Evolutionary conservation across 2,113 vertebrate genomes (phyloP), one percentile per base, ranked within the genome.

Genomic region (Amblyornis subalaris): DNA sequence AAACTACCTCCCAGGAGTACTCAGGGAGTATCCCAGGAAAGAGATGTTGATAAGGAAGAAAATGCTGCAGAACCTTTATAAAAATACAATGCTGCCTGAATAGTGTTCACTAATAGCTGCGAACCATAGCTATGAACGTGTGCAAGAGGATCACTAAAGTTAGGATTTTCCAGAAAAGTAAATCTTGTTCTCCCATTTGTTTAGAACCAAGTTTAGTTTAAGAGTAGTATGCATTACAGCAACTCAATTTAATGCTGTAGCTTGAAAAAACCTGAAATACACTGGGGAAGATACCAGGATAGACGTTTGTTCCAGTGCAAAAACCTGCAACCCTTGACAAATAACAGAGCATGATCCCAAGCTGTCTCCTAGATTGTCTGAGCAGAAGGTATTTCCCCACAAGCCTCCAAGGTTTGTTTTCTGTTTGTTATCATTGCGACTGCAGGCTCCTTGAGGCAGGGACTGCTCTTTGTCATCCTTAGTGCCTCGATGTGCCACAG

Each of bases 381-480:
- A 89, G 69, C 51, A 83, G 48, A 80, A 90, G 29, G 75, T 86
- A 95, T 94, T 96, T 96, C 75, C 82, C 77, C 79, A 33, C 65
- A 74, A 91, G 85, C 20, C 64, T 93, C 78, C 40, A n/a, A 80
- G 75, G 44, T 93, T 96, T 80, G 55, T 88, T 93, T 92, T 91
- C 95, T 96, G 94, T 88, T 96, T 97, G 85, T 91, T 76, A 80
- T 95, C 93, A 95, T 1, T 3, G 28, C 0, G 3, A 74, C 53
- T 88, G 51, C 74, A 64, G 88, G 60, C 55, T 95, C 51, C 75
- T 55, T 33, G 71, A 83, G 75, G 36, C 69, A 65, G 76, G 88
- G 60, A n/a, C 94, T 97, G 94, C 80, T 95, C 83, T 97, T 93
- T 58, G 48, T 95, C 93, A 95, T 54, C 31, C 65, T 55, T 6